Evolutionary conservation across 2,113 vertebrate species (phyloP).

Genomic region (Tympanuchus pallidicinctus): DNA sequence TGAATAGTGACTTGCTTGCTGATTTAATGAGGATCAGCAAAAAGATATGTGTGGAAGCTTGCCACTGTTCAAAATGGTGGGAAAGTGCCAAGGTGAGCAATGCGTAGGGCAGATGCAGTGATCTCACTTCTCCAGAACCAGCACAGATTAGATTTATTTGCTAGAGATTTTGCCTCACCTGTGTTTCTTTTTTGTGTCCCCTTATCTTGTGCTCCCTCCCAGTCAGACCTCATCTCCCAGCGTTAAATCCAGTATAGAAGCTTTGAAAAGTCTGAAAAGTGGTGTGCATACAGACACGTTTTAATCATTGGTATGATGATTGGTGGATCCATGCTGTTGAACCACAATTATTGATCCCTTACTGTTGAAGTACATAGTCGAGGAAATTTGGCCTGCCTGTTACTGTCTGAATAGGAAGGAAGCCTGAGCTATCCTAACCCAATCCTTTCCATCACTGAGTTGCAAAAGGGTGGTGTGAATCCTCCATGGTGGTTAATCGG

Average conservation of each 20-base stretch:
- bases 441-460: constrained; percentile 57
- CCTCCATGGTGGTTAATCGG: constrained; percentile 46
- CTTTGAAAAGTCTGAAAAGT: constrained; percentile 61
- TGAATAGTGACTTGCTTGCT: constrained; percentile 6
- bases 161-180: neutral
- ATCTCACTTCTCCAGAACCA: constrained; percentile 15
- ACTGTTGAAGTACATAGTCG: constrained; percentile 61
- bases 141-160: neutral
- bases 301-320: constrained; percentile 74
- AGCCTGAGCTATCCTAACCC: constrained; percentile 59
- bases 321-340: constrained; percentile 75
- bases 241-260: constrained; percentile 8
- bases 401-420: constrained; percentile 66
- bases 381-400: constrained; percentile 56
- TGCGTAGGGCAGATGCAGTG: neutral
- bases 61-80: constrained; percentile 15
- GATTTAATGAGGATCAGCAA: constrained; percentile 57
- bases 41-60: constrained; percentile 24
- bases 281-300: constrained; percentile 52
- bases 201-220: neutral
- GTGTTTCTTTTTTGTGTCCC: neutral
- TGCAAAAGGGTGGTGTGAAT: constrained; percentile 47
- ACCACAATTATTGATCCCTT: constrained; percentile 77
- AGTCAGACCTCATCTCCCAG: neutral
- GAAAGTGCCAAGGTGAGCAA: constrained; percentile 33